Conservation (phyloP, 2,888 invertebrate species). For the Criorhina ranunculi region DNA sequence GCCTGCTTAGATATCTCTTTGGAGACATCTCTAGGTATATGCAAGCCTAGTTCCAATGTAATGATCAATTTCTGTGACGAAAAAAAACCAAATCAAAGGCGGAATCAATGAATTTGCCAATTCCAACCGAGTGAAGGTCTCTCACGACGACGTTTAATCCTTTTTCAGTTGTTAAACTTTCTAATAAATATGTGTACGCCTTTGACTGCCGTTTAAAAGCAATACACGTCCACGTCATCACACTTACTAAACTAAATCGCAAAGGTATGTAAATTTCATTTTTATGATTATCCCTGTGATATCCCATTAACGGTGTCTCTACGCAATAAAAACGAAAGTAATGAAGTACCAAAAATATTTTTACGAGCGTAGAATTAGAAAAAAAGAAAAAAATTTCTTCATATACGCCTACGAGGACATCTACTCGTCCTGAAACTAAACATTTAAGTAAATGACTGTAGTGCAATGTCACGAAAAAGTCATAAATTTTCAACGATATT, state of each 20-base stretch:
- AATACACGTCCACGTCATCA: constrained; percentile 46
- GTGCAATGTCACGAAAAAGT: constrained; percentile 68
- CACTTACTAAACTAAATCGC: constrained; percentile 55
- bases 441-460: constrained; percentile 63
- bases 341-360: constrained; percentile 70
- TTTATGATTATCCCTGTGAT: constrained; percentile 71
- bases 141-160: no score
- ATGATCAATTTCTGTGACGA: no score
- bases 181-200: no score
- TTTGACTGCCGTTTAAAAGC: constrained; percentile 26
- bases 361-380: constrained; percentile 42
- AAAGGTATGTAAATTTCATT: constrained; percentile 72
- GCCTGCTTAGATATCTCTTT: no score
- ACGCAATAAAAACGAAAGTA: constrained; percentile 70
- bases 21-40: no score
- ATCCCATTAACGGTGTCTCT: constrained; percentile 70
- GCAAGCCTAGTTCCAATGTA: no score
- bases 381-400: constrained; percentile 35
- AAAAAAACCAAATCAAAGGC: no score
- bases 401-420: constrained; percentile 18
- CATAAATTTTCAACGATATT: constrained; percentile 64
- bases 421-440: constrained; percentile 34
- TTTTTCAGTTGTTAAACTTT: no score
- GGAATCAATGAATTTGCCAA: no score
- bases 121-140: no score